A percentile compares a stretch with the other conserved stretches of the same genome.
These are phyloP conservation scores for Pelodytes ibericus DNA, from an alignment of 2,797 vertebrate species.

Conservation along the genomic window DNA sequence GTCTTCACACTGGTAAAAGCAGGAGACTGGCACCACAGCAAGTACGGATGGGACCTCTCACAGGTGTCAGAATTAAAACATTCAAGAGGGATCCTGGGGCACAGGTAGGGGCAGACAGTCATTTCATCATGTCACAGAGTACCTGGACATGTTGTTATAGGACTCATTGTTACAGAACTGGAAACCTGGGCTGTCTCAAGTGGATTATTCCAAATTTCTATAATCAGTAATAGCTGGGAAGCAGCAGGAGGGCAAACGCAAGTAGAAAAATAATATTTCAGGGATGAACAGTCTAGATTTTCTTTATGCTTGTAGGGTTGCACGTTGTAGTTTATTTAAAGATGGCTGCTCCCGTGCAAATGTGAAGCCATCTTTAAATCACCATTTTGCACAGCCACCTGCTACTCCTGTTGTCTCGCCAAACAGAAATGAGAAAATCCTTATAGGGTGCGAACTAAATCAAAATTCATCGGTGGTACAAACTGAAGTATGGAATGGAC, in stretches of 20 bases:
- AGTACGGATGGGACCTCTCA: background rate
- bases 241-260: conserved; percentile 11
- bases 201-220: background rate
- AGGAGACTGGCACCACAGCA: background rate
- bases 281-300: conserved; percentile 8
- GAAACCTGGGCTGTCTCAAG: background rate
- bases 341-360: conserved; percentile 34
- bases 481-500: conserved; percentile 13
- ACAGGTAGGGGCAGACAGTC: background rate
- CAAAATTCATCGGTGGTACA: conserved; percentile 6
- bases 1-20: background rate
- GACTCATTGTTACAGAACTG: background rate
- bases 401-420: background rate
- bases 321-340: conserved; percentile 26
- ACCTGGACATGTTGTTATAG: background rate
- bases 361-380: conserved; percentile 45
- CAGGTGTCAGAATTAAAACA: background rate
- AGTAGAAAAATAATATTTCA: conserved; percentile 22
- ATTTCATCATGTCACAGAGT: background rate
- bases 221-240: conserved; percentile 3
- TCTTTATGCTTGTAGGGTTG: background rate
- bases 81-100: conserved; percentile 5
- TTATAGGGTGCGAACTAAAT: conserved; percentile 3
- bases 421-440: background rate
- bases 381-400: conserved; percentile 10